Percentiles rank a stretch among this genome's conserved stretches.
Evolutionary conservation across 2,888 invertebrate genomes (phyloP).

Genomic region (Agrotis puta): DNA sequence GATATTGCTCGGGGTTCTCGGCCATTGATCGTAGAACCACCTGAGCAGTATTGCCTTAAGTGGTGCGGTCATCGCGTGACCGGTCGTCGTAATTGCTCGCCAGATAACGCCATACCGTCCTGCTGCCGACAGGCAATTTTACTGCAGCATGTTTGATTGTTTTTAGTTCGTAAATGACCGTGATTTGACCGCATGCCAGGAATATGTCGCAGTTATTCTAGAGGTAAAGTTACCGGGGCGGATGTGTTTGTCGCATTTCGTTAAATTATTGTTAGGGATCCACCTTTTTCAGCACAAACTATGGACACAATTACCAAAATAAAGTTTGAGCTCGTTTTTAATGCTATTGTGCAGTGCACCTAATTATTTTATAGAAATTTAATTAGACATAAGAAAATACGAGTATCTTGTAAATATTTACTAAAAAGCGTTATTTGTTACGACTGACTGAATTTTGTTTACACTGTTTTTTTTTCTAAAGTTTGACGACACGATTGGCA

Average conservation of each 20-base stretch:
- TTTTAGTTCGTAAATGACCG: conserved; percentile 42
- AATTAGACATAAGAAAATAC: neutral
- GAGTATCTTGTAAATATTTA: neutral
- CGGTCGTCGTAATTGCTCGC: conserved; percentile 42
- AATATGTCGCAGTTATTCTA: conserved; percentile 12
- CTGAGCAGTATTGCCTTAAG: conserved; percentile 42
- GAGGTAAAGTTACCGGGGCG: neutral
- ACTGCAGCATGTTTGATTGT: conserved; percentile 49
- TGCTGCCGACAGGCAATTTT: conserved; percentile 49
- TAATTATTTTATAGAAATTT: neutral
- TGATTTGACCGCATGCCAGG: conserved; percentile 43
- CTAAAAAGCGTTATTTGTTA: too few species aligned
- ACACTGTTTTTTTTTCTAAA: too few species aligned
- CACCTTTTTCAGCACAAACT: neutral
- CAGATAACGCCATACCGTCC: conserved; percentile 37
- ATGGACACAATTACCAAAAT: neutral
- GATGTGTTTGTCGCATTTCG: conserved; percentile 6
- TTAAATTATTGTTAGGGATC: neutral
- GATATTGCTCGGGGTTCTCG: conserved; percentile 4
- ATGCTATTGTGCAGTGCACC: neutral
- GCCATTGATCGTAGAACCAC: conserved; percentile 29
- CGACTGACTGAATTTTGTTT: neutral
- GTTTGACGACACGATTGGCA: too few species aligned
- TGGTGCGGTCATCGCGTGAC: conserved; percentile 53
- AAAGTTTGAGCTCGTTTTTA: neutral